Conservation (phyloP, 2,797 vertebrate species). For the Phataginus tricuspis region DNA sequence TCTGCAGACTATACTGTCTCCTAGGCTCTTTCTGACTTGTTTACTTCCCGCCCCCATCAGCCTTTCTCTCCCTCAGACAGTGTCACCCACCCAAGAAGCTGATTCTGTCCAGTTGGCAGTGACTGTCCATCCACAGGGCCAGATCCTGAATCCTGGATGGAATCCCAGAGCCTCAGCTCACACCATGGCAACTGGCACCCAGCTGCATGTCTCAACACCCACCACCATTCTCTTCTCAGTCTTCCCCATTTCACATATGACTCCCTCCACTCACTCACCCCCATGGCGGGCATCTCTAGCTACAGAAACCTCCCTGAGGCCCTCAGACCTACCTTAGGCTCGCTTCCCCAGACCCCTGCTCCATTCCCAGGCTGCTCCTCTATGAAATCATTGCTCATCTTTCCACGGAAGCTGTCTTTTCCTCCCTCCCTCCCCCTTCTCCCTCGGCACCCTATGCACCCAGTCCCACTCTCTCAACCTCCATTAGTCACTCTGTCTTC, state of each 20-base stretch:
- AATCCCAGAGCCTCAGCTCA: constrained; percentile 60
- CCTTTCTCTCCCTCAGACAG: constrained; percentile 43
- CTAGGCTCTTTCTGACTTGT: constrained; percentile 39
- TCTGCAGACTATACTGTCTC: background rate
- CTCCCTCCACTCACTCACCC: background rate
- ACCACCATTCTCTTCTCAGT: background rate
- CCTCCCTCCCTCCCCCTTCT: background rate
- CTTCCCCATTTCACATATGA: background rate
- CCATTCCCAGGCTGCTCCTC: background rate
- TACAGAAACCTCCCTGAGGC: background rate
- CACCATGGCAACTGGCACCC: constrained; percentile 50
- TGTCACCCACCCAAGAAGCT: constrained; percentile 75
- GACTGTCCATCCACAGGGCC: constrained; percentile 20
- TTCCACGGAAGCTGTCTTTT: background rate
- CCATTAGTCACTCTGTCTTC: background rate
- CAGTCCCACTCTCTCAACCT: background rate
- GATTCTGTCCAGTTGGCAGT: constrained; percentile 68
- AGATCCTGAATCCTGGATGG: constrained; percentile 66
- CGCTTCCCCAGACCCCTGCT: background rate
- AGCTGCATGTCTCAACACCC: background rate
- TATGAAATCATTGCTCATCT: background rate
- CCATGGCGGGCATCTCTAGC: background rate
- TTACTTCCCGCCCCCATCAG: background rate
- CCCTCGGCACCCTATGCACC: background rate
- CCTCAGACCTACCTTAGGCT: background rate